A percentile compares a stretch with the other conserved stretches of the same genome.
These are phyloP conservation scores for Strigops habroptila DNA, from an alignment of 2,113 vertebrate species.

Conservation along the genomic window DNA sequence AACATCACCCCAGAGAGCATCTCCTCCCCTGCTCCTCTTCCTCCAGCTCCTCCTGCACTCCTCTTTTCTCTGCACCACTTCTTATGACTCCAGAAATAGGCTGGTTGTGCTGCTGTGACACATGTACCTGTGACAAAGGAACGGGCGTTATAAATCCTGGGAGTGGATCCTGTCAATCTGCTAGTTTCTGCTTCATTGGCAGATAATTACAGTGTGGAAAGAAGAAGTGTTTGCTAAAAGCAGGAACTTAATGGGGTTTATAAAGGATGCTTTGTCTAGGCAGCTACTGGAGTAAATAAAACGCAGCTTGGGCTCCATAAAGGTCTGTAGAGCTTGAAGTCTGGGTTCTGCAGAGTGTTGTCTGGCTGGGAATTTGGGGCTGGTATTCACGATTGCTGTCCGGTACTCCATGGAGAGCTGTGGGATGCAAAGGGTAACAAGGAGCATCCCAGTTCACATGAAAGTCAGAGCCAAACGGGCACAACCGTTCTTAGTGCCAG, in stretches of 20 bases:
- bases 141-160: neutral
- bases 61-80: neutral
- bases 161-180: neutral
- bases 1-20: neutral
- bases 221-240: slow-evolving; percentile 6
- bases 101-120: neutral
- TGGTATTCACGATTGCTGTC: neutral
- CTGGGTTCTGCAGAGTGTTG: neutral
- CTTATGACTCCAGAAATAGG: neutral
- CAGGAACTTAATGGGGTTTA: neutral
- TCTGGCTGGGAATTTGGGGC: neutral
- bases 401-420: neutral
- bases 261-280: slow-evolving; percentile 32
- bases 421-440: neutral
- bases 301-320: neutral
- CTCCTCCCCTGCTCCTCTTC: neutral
- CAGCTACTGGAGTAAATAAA: slow-evolving; percentile 24
- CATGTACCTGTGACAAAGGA: neutral
- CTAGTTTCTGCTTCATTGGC: neutral
- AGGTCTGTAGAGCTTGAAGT: neutral
- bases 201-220: slow-evolving; percentile 1
- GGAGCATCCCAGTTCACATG: neutral
- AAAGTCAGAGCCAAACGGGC: neutral
- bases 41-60: neutral
- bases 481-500: neutral